Evolutionary conservation across 2,888 invertebrate species (phyloP), one percentile per base, ranked within the genome.

Genomic region (Eupithecia tripunctaria): DNA sequence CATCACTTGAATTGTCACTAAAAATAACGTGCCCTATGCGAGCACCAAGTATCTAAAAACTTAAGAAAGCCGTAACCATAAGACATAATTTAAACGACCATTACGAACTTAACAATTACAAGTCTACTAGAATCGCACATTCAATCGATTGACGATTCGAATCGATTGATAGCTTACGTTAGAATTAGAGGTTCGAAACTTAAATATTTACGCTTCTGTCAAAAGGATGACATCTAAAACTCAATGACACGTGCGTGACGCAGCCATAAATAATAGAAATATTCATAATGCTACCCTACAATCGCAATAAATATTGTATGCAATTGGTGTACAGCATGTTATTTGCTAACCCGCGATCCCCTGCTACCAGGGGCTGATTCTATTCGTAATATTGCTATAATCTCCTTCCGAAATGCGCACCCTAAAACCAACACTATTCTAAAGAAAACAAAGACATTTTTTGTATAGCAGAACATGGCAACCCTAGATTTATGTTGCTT

Each of bases 281-380:
- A 89, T 89, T 89, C 88, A 90, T 91, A 91, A 91, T 91, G 76
- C 80, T 80, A 83, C 86, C 86, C 78, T 86, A 79, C 82, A 82
- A 84, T 82, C 86, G 91, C 89, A 89, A 93, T 91, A 92, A 92
- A 92, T 92, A 93, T 89, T 89, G 88, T 86, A 91, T 88, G 86
- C 87, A 86, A 84, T 88, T 86, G 89, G 88, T 86, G 82, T 85
- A 86, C 86, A 89, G 82, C 89, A 88, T 87, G 90, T 88, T 92
- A 92, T 93, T 93, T 91, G 92, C 91, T 87, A 85, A 89, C 87
- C 83, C 81, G 81, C 81, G 86, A 86, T 84, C 89, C 91, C 85
- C 82, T 82, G 84, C 85, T 83, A 82, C 38, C 84, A 84, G 86
- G 91, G 91, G 89, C 85, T 86, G 85, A 84, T 87, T 87, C 89